These are phyloP conservation scores for Apodemia duryi DNA, from an alignment of 2,888 invertebrate species.

Conservation along the genomic window DNA sequence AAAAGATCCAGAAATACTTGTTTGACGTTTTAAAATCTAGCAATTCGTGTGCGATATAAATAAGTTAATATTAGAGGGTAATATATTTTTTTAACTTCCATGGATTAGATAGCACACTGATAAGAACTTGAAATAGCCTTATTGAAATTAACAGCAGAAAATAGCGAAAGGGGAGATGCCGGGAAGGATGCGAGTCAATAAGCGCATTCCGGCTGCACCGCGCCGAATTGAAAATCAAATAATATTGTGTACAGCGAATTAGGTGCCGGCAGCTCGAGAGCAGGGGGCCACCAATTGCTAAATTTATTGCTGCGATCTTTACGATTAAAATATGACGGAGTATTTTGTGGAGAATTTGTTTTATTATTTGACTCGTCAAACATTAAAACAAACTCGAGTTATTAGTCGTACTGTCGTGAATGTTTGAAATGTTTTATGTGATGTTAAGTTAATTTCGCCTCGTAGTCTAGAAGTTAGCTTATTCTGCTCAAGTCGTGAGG, in stretches of 20 bases:
- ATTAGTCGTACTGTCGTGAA: too few species aligned
- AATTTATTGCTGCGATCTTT: constrained; percentile 32
- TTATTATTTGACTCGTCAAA: not conserved
- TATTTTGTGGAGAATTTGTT: constrained; percentile 16
- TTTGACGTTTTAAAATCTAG: too few species aligned
- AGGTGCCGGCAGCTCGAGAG: constrained; percentile 31
- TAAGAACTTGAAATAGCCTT: not conserved
- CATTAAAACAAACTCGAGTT: too few species aligned
- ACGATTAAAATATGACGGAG: constrained; percentile 21
- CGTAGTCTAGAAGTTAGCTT: too few species aligned
- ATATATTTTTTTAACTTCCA: too few species aligned
- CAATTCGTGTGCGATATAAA: too few species aligned
- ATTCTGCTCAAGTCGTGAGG: too few species aligned
- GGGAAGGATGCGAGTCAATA: constrained; percentile 48
- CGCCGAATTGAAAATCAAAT: constrained; percentile 74
- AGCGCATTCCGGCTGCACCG: constrained; percentile 63
- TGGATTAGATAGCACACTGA: not conserved
- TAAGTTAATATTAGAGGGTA: too few species aligned
- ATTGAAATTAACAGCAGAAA: constrained; percentile 12
- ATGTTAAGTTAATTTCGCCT: too few species aligned
- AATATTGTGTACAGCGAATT: constrained; percentile 69
- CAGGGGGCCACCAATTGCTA: constrained; percentile 26
- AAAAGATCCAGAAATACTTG: too few species aligned
- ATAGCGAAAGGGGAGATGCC: constrained; percentile 15
- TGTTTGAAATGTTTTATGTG: too few species aligned